phyloP scores from a whole-genome alignment of 2,797 vertebrate species.

The Fistularia tabacaria region DNA sequence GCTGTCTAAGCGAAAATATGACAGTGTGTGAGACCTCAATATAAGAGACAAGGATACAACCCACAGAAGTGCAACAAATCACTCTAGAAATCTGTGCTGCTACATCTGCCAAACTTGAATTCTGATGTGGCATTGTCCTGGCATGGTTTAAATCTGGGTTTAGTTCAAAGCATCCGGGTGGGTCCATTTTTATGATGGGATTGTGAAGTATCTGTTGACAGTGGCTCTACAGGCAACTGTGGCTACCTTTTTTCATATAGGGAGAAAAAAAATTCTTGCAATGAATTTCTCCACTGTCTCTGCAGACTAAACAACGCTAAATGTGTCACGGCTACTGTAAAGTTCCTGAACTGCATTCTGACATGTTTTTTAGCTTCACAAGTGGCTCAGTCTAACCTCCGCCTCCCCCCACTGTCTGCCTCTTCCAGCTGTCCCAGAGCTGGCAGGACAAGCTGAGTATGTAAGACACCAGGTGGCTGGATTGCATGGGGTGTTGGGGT shows the following conservation, averaged over 20 bases:
- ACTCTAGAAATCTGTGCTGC: too few relatives aligned
- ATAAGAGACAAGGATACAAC: too few relatives aligned
- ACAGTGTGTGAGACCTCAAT: too few relatives aligned
- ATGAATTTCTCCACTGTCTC: constrained; percentile 8
- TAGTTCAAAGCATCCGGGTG: too few relatives aligned
- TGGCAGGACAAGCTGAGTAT: constrained; percentile 59
- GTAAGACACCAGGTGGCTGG: constrained; percentile 68
- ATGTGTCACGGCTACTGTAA: constrained; percentile 29
- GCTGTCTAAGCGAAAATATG: too few relatives aligned
- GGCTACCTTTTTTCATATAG: too few relatives aligned
- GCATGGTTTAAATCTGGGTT: too few relatives aligned
- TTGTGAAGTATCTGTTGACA: too few relatives aligned
- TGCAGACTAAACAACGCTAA: constrained; percentile 13
- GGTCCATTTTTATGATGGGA: too few relatives aligned
- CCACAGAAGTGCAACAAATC: too few relatives aligned
- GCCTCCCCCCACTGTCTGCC: constrained; percentile 27
- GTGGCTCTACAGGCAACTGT: too few relatives aligned
- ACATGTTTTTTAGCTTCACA: constrained; percentile 27
- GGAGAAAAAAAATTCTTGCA: neutral
- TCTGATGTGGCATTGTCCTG: constrained; percentile 1
- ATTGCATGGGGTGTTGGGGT: constrained; percentile 21
- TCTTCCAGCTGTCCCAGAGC: constrained; percentile 63
- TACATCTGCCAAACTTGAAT: too few relatives aligned
- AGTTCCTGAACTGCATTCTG: constrained; percentile 36
- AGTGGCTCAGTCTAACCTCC: constrained; percentile 36